These are phyloP conservation scores for Gallinago nigripennis DNA, from an alignment of 2,797 vertebrate genomes.

Conservation along the genomic window DNA sequence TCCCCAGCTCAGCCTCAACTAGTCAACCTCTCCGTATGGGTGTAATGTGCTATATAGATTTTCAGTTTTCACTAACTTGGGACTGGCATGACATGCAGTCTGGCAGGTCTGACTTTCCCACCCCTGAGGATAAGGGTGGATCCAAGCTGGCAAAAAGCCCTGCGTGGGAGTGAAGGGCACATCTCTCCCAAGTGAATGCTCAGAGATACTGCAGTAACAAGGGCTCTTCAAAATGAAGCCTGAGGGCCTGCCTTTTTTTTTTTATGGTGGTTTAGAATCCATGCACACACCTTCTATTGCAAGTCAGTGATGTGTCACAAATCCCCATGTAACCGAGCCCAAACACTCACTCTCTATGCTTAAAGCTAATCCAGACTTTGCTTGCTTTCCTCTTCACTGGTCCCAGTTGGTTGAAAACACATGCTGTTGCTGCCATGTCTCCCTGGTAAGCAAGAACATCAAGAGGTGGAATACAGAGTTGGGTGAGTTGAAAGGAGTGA, in stretches of 20 bases:
- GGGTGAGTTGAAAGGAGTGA: background rate
- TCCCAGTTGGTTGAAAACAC: background rate
- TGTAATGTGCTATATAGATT: background rate
- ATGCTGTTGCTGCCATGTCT: background rate
- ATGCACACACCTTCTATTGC: background rate
- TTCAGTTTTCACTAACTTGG: background rate
- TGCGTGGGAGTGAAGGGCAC: accelerated
- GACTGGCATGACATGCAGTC: background rate
- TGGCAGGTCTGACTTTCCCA: background rate
- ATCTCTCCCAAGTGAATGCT: accelerated
- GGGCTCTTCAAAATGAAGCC: background rate
- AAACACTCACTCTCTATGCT: background rate
- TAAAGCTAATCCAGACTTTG: background rate
- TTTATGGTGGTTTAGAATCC: background rate
- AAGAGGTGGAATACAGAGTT: background rate
- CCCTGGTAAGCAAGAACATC: background rate
- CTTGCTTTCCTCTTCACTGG: background rate
- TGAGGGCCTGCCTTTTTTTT: background rate
- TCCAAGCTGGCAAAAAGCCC: background rate
- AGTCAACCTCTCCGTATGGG: background rate
- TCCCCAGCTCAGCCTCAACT: background rate
- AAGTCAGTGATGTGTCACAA: background rate
- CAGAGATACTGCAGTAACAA: background rate
- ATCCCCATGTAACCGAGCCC: background rate
- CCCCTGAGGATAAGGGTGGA: background rate